These are phyloP conservation scores for Tigriopus californicus DNA, from an alignment of 2,888 invertebrate species.

Conservation along the genomic window DNA sequence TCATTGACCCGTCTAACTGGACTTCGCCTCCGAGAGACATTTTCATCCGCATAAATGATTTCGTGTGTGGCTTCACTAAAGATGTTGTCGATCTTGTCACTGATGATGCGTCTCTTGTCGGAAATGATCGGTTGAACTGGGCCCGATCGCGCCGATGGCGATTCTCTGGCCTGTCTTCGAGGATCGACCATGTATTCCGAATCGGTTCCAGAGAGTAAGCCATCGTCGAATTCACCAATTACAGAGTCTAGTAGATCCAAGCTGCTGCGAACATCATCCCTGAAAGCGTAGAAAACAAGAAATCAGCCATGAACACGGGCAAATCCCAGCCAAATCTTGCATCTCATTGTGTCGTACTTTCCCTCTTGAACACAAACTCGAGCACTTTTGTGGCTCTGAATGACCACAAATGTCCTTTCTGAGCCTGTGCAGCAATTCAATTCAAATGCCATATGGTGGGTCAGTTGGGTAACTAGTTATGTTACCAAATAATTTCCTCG, in stretches of 20 bases:
- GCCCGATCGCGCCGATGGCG: not conserved
- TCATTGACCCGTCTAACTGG: not conserved
- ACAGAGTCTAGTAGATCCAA: constrained; percentile 10
- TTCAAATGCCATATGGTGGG: too few relatives aligned
- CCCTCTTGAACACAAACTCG: too few relatives aligned
- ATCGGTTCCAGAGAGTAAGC: not conserved
- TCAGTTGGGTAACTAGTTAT: too few relatives aligned
- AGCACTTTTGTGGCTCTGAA: too few relatives aligned
- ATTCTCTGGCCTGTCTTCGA: not conserved
- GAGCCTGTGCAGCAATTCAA: too few relatives aligned
- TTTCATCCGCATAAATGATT: constrained; percentile 3
- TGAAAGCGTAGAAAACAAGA: not conserved
- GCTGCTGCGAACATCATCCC: constrained; percentile 12
- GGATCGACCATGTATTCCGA: not conserved
- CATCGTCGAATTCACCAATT: constrained; percentile 14
- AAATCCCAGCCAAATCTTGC: too few relatives aligned
- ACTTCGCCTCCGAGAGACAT: not conserved
- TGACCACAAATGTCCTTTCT: too few relatives aligned
- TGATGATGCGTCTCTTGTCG: not conserved
- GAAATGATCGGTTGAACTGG: not conserved
- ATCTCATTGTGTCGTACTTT: too few relatives aligned
- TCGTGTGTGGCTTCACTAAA: constrained; percentile 11
- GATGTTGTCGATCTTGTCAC: constrained; percentile 11
- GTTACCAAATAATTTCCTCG: too few relatives aligned
- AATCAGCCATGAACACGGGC: not conserved